Conservation (phyloP, 1,140 invertebrate species). For the Drosophila sproati region DNA sequence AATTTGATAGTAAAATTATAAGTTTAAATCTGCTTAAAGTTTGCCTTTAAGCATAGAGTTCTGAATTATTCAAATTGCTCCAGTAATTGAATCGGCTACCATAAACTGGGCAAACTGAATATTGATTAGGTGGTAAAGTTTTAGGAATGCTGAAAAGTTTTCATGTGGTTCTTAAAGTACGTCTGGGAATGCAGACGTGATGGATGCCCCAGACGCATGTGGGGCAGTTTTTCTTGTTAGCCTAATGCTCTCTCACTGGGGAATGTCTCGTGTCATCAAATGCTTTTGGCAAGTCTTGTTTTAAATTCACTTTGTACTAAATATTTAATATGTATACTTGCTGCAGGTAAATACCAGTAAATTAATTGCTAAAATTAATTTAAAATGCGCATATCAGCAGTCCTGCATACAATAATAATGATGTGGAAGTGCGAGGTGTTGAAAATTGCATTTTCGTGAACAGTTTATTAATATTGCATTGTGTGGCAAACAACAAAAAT, state of each 20-base stretch:
- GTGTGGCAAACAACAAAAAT: background rate
- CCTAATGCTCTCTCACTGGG: background rate
- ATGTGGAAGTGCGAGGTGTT: background rate
- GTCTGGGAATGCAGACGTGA: constrained; percentile 62
- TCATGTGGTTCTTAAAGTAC: constrained; percentile 20
- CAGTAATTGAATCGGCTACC: too few relatives aligned
- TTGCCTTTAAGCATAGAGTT: background rate
- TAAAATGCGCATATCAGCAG: background rate
- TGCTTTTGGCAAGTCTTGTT: constrained; percentile 27
- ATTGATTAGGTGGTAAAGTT: constrained; percentile 27
- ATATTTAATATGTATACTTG: constrained; percentile 11
- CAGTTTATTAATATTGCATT: too few relatives aligned
- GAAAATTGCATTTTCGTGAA: too few relatives aligned
- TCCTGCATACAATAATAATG: constrained; percentile 1
- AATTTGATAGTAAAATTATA: background rate
- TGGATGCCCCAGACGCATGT: constrained; percentile 12
- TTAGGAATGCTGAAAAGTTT: constrained; percentile 47
- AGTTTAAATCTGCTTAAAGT: background rate
- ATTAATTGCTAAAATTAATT: background rate
- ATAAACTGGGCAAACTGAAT: background rate
- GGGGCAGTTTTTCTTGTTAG: background rate
- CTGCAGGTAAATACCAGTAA: constrained; percentile 2
- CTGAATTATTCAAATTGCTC: constrained; percentile 3
- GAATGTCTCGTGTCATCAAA: constrained; percentile 12
- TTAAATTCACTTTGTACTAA: constrained; percentile 22